Conservation (phyloP, 2,888 invertebrate species). For the Acrocyrtus sp. region DNA sequence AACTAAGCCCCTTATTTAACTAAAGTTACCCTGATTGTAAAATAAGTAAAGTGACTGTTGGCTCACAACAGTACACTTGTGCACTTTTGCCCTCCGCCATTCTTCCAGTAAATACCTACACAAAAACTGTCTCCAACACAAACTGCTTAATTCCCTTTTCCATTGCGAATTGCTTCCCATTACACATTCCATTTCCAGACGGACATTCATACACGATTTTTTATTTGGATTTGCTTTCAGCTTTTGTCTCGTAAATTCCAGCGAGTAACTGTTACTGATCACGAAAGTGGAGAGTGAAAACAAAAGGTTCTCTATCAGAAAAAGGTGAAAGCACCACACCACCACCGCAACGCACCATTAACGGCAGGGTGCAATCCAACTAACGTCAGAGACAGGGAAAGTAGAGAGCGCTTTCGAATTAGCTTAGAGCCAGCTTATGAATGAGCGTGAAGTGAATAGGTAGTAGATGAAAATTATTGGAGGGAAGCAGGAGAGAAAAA, state of each 20-base stretch:
- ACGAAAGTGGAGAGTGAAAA: conserved; percentile 33
- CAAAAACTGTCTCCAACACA: too few relatives aligned
- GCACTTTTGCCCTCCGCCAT: too few relatives aligned
- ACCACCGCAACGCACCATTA: conserved; percentile 5
- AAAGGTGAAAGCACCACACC: too few relatives aligned
- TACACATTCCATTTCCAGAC: too few relatives aligned
- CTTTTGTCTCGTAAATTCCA: conserved; percentile 34
- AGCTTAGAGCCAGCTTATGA: neutral
- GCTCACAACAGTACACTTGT: too few relatives aligned
- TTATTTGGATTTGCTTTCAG: conserved; percentile 32
- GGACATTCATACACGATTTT: conserved; percentile 17
- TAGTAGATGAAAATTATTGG: too few relatives aligned
- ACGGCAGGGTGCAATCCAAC: conserved; percentile 25
- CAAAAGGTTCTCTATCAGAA: conserved; percentile 7
- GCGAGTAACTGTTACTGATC: conserved; percentile 25
- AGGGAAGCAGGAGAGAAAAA: neutral
- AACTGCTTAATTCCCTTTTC: too few relatives aligned
- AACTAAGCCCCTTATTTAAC: too few relatives aligned
- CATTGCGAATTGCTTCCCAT: too few relatives aligned
- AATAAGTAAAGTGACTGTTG: too few relatives aligned
- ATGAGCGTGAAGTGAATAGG: neutral
- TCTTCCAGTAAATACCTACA: too few relatives aligned
- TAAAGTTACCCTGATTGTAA: too few relatives aligned
- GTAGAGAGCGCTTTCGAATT: conserved; percentile 21
- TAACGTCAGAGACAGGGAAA: neutral